Evolutionary conservation across 2,113 vertebrate species (phyloP), one percentile per base, ranked within the genome.

Genomic region (Eclectus roratus): DNA sequence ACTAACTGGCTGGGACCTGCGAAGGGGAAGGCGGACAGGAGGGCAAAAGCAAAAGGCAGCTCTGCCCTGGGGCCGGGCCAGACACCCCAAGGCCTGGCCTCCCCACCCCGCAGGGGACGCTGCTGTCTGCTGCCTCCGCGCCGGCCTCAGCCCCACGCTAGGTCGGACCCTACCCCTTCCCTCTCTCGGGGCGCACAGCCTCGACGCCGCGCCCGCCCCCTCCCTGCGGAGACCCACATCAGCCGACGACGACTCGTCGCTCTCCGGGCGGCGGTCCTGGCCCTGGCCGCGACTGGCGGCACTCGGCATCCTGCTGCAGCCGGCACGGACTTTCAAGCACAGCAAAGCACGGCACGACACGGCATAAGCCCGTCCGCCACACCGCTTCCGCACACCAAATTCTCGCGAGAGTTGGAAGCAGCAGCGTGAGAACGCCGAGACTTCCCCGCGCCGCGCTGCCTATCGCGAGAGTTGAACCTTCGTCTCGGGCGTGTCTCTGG

Each of bases 221-320:
- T 70, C 80, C 92, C 83, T 85, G 61, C 56, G 61, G 76, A 94
- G 63, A 98, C 98, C 97, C 98, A 98, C 98, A 95, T 98, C 98
- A 58, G 91, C 93, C 50, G 90, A 7, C 91, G 96, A 72, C 60
- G 96, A 94, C 27, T 98, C 98, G 76, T 95, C 92, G 72, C 60
- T 96, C 29, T 97, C 98, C 89, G 89, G 89, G 78, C 94, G 94
- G 91, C 96, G 97, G 13, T 98, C 97, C 96, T 93, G 97, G 91
- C 90, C 95, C 65, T 90, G 95, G 14, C 95, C 94, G 91, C 96
- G 97, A 74, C 95, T 71, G 65, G 92, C 80, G 28, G 97, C 97
- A 72, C 76, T 98, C 91, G 98, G 98, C 98, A 98, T 98, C 78
- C 27, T 18, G 72, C 91, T 17, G 33, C 60, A 0, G 6, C 58